Evolutionary conservation across 35 echinoderm and acorn worm species (phyloP), one percentile per base, ranked within the genome.

Genomic region (Ophioderma brevispina): DNA sequence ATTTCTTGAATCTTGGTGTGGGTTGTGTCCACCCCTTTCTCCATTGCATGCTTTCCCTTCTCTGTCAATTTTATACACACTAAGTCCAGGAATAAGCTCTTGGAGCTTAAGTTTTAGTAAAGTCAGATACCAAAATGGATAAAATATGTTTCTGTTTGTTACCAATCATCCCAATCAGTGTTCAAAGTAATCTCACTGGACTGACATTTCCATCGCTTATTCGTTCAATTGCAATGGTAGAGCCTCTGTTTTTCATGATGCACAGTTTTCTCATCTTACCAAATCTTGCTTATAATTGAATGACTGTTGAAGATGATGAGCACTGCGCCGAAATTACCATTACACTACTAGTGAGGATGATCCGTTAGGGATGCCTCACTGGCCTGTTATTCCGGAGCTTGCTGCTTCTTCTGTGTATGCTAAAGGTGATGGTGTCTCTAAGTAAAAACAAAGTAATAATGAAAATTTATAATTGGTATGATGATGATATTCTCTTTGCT

Each of bases 21-120:
- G 80, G 80, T 81, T 81, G 18, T n/a, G n/a, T 35, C 80, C 10
- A 14, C 80, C 11, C 80, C 80, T 17, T 30, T 31, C 35, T 81
- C 80, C 18, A 40, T 35, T n/a, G 80, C 80, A 81, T 81, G 80
- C 31, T 81, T 81, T 38, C n/a, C 80, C 14, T n/a, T 15, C 80
- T 81, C 19, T 36, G 80, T 81, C 80, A 11, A 81, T 81, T 31
- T 81, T 81, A 40, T 38, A 40, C 38, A 36, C 38, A 31, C 80
- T 81, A 13, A 81, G 35, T 36, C 80, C 80, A 30, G 80, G 80
- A 81, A 81, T 81, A 25, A 81, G 80, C 35, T 81, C 80, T 40
- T 81, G 80, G 14, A 81, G 38, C 23, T 81, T 35, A n/a, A 5
- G 80, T 30, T 35, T 81, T 81, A 30, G 80, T 30, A 31, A 81